Conservation (phyloP, 2,797 vertebrate genomes). For the Microchirus variegatus region DNA sequence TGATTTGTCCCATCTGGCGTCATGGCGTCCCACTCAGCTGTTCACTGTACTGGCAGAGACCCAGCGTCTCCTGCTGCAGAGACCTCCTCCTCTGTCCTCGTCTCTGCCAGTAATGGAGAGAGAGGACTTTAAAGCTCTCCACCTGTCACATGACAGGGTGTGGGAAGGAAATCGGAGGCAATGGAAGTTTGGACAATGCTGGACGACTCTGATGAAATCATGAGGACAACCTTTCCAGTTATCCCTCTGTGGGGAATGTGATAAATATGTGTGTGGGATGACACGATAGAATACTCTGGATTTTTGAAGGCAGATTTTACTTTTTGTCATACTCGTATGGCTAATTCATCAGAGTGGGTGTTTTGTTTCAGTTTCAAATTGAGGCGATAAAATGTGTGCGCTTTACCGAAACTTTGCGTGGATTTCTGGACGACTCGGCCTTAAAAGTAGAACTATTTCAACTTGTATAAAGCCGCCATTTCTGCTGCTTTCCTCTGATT, state of each 20-base stretch:
- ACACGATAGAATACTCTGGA: too few species aligned
- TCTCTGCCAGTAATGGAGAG: conserved; percentile 28
- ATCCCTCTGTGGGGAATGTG: conserved; percentile 13
- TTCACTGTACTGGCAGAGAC: conserved; percentile 34
- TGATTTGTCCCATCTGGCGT: conserved; percentile 39
- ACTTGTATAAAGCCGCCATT: too few species aligned
- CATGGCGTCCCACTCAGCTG: conserved; percentile 51
- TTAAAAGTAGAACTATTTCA: too few species aligned
- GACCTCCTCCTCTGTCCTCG: conserved; percentile 9
- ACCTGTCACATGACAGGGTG: conserved; percentile 42
- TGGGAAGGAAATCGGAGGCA: conserved; percentile 36
- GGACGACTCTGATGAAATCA: conserved; percentile 21
- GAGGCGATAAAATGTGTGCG: too few species aligned
- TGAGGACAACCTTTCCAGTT: conserved; percentile 21
- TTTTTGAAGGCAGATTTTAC: too few species aligned
- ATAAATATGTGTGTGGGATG: neutral
- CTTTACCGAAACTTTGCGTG: too few species aligned
- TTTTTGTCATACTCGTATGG: too few species aligned
- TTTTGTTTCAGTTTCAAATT: too few species aligned
- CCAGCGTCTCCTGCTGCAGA: conserved; percentile 4
- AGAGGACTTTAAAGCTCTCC: conserved; percentile 22
- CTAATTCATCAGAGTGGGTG: too few species aligned
- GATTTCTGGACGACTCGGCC: too few species aligned
- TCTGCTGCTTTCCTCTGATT: too few species aligned
- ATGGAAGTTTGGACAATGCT: conserved; percentile 20